Evolutionary conservation across 2,113 vertebrate species (phyloP), one percentile per base, ranked within the genome.

Genomic region (Forbesichthys papilliferus): DNA sequence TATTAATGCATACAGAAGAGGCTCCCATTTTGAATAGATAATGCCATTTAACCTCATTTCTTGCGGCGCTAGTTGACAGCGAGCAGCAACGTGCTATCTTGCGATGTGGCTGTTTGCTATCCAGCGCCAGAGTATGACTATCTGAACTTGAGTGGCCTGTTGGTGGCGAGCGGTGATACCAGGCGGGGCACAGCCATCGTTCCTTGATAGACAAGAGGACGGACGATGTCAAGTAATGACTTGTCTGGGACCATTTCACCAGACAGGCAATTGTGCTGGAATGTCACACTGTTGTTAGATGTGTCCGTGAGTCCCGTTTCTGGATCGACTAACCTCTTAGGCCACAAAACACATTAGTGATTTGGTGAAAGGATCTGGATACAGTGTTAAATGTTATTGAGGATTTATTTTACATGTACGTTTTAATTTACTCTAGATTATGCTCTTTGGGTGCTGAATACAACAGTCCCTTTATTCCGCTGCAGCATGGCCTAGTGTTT

Each of bases 21-120:
- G 72, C 82, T 84, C 81, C 84, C 63, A 60, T 79, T 73, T 79
- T 83, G 82, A 82, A 71, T 48, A 89, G 86, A 87, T 90, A 89
- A 81, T 81, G 83, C 77, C 78, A 87, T 90, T 90, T 87, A 89
- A 90, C 87, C 89, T 90, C 51, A 87, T 90, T 89, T 91, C 77
- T 84, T 12, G 66, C 36, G 54, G 85, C 77, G 89, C 52, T 79
- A 80, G 75, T 73, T 82, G 88, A 89, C 84, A 85, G 78, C 55
- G 66, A 85, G 81, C 75, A 68, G 82, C 27, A 27, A 27, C 67
- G 58, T 60, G 81, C 78, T 88, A 88, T 91, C 84, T 90, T 0
- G 11, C 63, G 84, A 81, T 66, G 78, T 33, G 75, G 74, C 77
- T 78, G 75, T 77, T 79, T 74, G 66, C 75, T 85, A 83, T 90